Percentiles rank a stretch among this genome's conserved stretches.
Evolutionary conservation across 2,888 invertebrate species (phyloP).

Genomic region (Sarcophaga carnaria): DNA sequence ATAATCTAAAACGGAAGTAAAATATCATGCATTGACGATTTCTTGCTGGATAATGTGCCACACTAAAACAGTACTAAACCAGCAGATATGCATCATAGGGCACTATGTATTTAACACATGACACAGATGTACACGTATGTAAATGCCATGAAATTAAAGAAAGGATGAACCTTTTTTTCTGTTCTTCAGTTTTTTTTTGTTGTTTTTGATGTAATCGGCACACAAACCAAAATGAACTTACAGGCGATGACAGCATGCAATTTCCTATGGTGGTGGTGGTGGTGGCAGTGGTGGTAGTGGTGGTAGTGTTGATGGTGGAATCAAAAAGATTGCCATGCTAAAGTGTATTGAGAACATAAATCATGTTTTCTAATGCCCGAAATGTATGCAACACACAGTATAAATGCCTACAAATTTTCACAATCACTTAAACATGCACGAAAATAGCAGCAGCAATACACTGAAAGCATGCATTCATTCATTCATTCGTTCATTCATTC

Average conservation of each 20-base stretch:
- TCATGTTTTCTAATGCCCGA: constrained; percentile 53
- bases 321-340: constrained; percentile 42
- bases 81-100: constrained; percentile 32
- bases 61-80: constrained; percentile 18
- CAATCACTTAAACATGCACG: background rate
- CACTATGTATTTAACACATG: constrained; percentile 16
- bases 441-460: background rate
- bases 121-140: constrained; percentile 11
- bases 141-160: background rate
- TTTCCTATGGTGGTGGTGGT: constrained; percentile 43
- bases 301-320: too few species aligned
- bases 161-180: background rate
- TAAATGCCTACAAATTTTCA: background rate
- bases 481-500: too few species aligned
- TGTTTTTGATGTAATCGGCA: too few species aligned
- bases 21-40: constrained; percentile 42
- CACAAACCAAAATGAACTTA: constrained; percentile 13
- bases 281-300: constrained; percentile 4
- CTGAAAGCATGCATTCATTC: background rate
- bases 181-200: too few species aligned
- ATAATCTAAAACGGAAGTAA: constrained; percentile 32
- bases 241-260: constrained; percentile 56
- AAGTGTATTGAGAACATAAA: constrained; percentile 40
- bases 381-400: background rate
- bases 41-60: constrained; percentile 29